These are phyloP conservation scores for Babylonia areolata DNA, from an alignment of 1,140 invertebrate species.

Conservation along the genomic window DNA sequence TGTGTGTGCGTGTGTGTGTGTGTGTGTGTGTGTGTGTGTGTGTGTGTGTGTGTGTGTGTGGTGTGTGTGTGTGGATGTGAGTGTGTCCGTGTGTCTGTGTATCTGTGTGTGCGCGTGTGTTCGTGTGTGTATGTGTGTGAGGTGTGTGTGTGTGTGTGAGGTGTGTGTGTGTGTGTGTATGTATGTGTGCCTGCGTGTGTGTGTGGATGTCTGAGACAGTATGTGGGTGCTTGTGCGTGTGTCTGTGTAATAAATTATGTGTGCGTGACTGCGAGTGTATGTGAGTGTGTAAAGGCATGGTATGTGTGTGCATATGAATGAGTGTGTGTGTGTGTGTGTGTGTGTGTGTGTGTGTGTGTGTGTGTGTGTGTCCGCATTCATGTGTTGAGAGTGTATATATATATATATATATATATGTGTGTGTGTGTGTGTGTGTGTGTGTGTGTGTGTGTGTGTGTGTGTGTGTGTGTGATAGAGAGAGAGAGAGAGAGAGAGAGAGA, in stretches of 20 bases:
- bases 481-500: too few species aligned
- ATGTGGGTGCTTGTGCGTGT: background rate
- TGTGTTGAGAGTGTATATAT: constrained; percentile 5
- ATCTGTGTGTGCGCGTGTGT: too few species aligned
- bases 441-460: constrained; percentile 19
- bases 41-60: background rate
- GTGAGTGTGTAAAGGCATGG: background rate
- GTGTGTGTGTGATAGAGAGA: too few species aligned
- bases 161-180: background rate
- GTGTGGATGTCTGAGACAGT: background rate
- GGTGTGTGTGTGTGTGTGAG: background rate
- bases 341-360: constrained; percentile 7
- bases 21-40: background rate
- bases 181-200: background rate
- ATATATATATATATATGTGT: constrained; percentile 17
- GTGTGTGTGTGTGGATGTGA: too few species aligned
- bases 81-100: too few species aligned
- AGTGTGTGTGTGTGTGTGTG: constrained; percentile 3
- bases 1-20: background rate
- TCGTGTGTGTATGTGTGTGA: too few species aligned
- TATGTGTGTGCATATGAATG: background rate
- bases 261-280: background rate
- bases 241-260: background rate
- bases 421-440: constrained; percentile 13
- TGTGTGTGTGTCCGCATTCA: constrained; percentile 12